Evolutionary conservation across 2,113 vertebrate species (phyloP), one percentile per base, ranked within the genome.

Genomic region (Poecile atricapillus): DNA sequence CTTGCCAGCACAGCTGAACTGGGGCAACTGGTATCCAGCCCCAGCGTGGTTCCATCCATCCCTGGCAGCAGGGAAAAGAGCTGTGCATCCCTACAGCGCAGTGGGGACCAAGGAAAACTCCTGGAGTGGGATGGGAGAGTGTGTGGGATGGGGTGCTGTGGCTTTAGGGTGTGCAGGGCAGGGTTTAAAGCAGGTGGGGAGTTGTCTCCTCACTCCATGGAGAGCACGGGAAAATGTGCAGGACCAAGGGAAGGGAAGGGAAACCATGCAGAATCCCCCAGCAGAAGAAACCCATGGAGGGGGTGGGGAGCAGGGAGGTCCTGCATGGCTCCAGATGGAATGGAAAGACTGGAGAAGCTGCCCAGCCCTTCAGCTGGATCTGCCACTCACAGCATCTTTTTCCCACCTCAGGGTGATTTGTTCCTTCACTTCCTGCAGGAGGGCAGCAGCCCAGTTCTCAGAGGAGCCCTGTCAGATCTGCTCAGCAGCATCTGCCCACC

Each of bases 251-350:
- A 52, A 28, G 35, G 21, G 15, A 43, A 62, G 14, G 10, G 4
- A 31, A 53, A 16, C 28, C 2, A 3, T 18, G 30, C 22, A 41
- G 41, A 22, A 24, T 31, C 7, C 9, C 4, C 24, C 15, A 33
- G 53, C 20, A 91, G 12, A 58, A 3, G 2, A 8, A 83, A 35
- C 23, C 15, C 0, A 0, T 5, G 7, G 0, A 0, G 0, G 14
- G 30, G 4, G 0, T 53, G 49, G 35, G 22, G 14, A 58, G 21
- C 3, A 4, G 10, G 9, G 2, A 33, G 5, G 19, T 83, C 11
- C 70, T 56, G 39, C 2, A 1, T 30, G 43, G 9, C 24, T 44
- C 22, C 30, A 3, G 10, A 2, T 47, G 39, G 47, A 83, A 43
- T 0, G 0, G 59, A 9, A 22, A 62, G 25, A 10, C 37, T 71